Percentiles rank a stretch among this genome's conserved stretches.
Evolutionary conservation across 2,113 vertebrate genomes (phyloP).

Genomic region (Coracopsis vasa): DNA sequence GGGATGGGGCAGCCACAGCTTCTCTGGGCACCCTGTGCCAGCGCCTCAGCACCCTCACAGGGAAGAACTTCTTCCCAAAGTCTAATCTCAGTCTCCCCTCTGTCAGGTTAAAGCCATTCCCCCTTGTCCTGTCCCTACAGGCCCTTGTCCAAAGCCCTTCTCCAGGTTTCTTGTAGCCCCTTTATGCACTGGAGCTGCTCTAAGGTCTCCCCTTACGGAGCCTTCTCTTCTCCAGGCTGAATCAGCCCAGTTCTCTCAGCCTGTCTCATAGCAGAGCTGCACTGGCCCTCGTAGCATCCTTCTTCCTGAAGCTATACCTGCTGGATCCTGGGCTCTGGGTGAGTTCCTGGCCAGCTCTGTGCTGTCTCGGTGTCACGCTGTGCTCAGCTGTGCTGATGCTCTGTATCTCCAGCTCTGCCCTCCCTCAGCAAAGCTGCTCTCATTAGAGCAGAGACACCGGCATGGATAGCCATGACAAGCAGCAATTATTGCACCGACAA

Average conservation of each 20-base stretch:
- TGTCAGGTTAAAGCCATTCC: background rate
- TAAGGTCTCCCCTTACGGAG: background rate
- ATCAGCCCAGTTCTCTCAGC: background rate
- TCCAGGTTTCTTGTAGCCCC: background rate
- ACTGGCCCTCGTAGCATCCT: background rate
- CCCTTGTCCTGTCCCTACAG: background rate
- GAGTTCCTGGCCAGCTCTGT: background rate
- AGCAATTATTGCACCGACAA: conserved; percentile 59
- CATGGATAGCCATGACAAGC: conserved; percentile 25
- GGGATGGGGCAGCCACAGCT: too few relatives aligned
- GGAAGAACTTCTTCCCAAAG: background rate
- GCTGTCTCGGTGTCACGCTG: accelerated
- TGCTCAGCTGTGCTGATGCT: background rate
- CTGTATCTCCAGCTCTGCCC: background rate
- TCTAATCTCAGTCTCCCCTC: background rate
- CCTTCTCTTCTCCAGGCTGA: background rate
- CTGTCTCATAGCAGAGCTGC: background rate
- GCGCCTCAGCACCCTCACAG: too few relatives aligned
- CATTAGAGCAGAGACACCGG: background rate
- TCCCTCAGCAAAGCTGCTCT: background rate
- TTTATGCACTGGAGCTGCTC: background rate
- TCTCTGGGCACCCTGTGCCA: too few relatives aligned
- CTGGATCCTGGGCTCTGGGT: accelerated
- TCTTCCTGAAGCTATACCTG: accelerated
- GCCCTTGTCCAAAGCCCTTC: background rate